phyloP scores from a whole-genome alignment of 2,113 vertebrate species.

The Rallus limicola region DNA sequence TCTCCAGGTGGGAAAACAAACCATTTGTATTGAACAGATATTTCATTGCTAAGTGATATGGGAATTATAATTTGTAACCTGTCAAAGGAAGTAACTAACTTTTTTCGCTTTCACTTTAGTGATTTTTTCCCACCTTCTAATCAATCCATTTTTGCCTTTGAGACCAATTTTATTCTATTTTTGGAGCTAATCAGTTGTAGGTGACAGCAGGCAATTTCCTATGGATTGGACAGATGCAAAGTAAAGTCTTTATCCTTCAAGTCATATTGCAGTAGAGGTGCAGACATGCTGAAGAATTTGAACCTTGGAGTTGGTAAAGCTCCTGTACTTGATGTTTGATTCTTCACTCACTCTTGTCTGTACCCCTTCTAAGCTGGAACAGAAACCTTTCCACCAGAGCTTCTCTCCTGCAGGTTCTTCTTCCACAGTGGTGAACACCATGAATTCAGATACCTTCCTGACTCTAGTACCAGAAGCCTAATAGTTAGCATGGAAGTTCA shows the following conservation, averaged over 20 bases:
- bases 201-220: conserved; percentile 3
- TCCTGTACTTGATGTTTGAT: neutral
- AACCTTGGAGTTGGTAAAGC: neutral
- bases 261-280: neutral
- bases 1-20: conserved; percentile 27
- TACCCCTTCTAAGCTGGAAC: neutral
- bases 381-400: neutral
- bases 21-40: neutral
- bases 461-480: neutral
- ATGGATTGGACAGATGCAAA: neutral
- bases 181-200: neutral
- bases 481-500: neutral
- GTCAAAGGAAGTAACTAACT: conserved; percentile 40
- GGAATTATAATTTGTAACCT: conserved; percentile 43
- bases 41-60: conserved; percentile 25
- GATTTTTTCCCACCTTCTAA: neutral
- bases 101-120: neutral
- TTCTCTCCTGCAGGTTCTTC: neutral
- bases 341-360: neutral
- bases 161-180: conserved; percentile 47
- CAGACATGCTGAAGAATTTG: neutral
- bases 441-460: neutral
- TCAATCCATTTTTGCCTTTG: neutral
- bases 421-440: neutral
- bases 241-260: neutral